Percentiles rank a stretch among this genome's conserved stretches.
These are phyloP conservation scores for Pseudochromis fuscus DNA, from an alignment of 2,797 vertebrate species.

Conservation along the genomic window DNA sequence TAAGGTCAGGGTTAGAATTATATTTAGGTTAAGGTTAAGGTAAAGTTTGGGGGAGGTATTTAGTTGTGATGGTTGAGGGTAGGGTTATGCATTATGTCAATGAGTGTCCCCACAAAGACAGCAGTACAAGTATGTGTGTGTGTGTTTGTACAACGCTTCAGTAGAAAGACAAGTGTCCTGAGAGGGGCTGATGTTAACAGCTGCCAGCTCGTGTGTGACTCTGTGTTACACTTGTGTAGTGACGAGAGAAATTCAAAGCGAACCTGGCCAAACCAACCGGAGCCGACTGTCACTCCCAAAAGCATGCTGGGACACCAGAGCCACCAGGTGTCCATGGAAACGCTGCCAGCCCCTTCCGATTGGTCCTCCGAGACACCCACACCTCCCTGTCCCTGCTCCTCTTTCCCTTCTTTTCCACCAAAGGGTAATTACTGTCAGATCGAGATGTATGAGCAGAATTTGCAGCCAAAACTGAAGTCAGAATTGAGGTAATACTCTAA, in stretches of 20 bases:
- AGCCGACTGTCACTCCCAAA: constrained; percentile 72
- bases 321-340: constrained; percentile 81
- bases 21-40: too few species aligned
- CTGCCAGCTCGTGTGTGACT: constrained; percentile 53
- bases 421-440: constrained; percentile 78
- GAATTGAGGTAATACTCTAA: constrained; percentile 60
- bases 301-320: constrained; percentile 71
- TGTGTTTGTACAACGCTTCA: constrained; percentile 26
- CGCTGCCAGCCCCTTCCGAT: constrained; percentile 68
- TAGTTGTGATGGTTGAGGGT: too few species aligned
- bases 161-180: constrained; percentile 39
- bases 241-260: constrained; percentile 12
- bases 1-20: too few species aligned
- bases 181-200: constrained; percentile 56
- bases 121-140: neutral
- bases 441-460: constrained; percentile 28
- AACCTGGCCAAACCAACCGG: constrained; percentile 54
- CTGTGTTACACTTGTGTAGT: constrained; percentile 5
- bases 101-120: too few species aligned
- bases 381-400: constrained; percentile 27
- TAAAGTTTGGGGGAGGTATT: too few species aligned
- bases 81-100: too few species aligned
- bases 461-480: constrained; percentile 30
- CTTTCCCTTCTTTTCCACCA: constrained; percentile 48
- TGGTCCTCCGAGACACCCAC: constrained; percentile 76